Evolutionary conservation across 1,140 invertebrate genomes (phyloP).

Genomic region (Pachyrhynchus sulphureomaculatus): DNA sequence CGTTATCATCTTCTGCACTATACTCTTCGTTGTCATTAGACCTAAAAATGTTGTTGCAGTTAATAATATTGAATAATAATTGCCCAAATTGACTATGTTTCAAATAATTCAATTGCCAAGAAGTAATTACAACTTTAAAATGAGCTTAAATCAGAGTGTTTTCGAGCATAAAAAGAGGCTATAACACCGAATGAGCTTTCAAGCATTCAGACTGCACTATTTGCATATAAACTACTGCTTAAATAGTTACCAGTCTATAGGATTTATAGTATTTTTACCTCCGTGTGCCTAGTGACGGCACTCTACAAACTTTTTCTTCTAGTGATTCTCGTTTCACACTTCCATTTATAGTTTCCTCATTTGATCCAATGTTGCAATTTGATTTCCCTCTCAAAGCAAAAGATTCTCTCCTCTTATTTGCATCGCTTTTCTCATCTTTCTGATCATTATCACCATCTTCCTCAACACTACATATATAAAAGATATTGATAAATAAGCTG

Average conservation of each 20-base stretch:
- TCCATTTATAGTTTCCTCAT: conserved; percentile 50
- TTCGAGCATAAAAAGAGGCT: too few relatives aligned
- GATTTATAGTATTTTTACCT: too few relatives aligned
- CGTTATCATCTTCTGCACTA: conserved; percentile 5
- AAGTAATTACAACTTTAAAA: too few relatives aligned
- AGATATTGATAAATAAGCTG: neutral
- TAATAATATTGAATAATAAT: neutral
- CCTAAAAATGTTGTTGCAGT: neutral
- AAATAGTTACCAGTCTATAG: too few relatives aligned
- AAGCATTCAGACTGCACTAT: too few relatives aligned
- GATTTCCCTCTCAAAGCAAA: conserved; percentile 53
- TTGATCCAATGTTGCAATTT: conserved; percentile 45
- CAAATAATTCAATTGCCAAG: too few relatives aligned
- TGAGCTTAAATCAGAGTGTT: too few relatives aligned
- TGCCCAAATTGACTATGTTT: too few relatives aligned
- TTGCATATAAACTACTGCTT: too few relatives aligned
- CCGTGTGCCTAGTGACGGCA: neutral
- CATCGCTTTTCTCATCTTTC: conserved; percentile 55
- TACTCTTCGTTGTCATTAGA: conserved; percentile 8
- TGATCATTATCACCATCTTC: conserved; percentile 69
- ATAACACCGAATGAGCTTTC: too few relatives aligned
- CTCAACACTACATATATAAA: conserved; percentile 69
- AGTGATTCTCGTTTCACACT: conserved; percentile 48
- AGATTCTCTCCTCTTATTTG: conserved; percentile 54
- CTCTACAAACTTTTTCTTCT: conserved; percentile 30